phyloP scores from a whole-genome alignment of 2,113 vertebrate genomes.

The Oryzias curvinotus region DNA sequence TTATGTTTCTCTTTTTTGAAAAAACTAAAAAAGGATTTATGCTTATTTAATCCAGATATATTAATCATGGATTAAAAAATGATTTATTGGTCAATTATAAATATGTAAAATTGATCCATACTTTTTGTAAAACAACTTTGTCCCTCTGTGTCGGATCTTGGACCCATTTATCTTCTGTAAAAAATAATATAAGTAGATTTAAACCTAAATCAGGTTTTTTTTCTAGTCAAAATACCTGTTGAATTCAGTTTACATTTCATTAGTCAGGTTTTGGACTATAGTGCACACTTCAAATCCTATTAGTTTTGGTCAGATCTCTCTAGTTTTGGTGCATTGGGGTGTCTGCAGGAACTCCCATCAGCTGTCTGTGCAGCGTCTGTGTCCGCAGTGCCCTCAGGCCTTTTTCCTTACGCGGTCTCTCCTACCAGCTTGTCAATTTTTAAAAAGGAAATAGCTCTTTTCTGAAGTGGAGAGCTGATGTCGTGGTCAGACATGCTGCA shows the following conservation, averaged over 20 bases:
- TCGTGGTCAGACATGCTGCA: slow-evolving; percentile 68
- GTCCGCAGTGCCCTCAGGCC: slow-evolving; percentile 42
- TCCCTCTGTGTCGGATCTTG: too few relatives aligned
- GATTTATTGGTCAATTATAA: too few relatives aligned
- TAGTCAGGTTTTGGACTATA: slow-evolving; percentile 8
- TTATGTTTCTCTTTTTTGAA: neutral
- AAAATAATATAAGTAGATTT: too few relatives aligned
- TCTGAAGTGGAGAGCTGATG: slow-evolving; percentile 48
- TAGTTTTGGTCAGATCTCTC: slow-evolving; percentile 12
- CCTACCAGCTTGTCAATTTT: slow-evolving; percentile 39
- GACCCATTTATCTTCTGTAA: too few relatives aligned
- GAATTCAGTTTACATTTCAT: neutral
- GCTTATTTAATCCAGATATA: neutral
- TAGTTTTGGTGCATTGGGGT: slow-evolving; percentile 15
- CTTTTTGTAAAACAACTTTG: too few relatives aligned
- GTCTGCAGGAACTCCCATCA: slow-evolving; percentile 18
- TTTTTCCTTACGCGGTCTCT: slow-evolving; percentile 65
- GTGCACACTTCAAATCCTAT: slow-evolving; percentile 11
- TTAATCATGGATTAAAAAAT: too few relatives aligned
- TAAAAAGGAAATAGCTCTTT: slow-evolving; percentile 27
- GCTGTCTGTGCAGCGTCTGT: slow-evolving; percentile 22
- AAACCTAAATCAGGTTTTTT: too few relatives aligned
- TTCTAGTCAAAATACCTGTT: neutral
- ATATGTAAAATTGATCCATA: too few relatives aligned
- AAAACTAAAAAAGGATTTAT: neutral